These are phyloP conservation scores for Brachystomella parvula DNA, from an alignment of 1,140 invertebrate genomes.

Conservation along the genomic window DNA sequence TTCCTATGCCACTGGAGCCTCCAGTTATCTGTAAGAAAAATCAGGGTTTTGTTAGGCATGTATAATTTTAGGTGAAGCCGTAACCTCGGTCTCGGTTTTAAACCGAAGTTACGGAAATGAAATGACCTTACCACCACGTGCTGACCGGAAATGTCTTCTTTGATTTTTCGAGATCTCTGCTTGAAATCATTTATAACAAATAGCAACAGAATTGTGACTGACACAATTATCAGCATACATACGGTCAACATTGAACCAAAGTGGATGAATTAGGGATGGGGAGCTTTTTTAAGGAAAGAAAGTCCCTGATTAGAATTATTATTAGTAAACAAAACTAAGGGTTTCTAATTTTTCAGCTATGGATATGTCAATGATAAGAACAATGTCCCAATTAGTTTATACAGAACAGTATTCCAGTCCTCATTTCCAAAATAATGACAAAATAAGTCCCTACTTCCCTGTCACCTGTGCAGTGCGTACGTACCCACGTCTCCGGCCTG, in stretches of 20 bases:
- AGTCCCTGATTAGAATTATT: background rate
- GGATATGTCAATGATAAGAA: too few species aligned
- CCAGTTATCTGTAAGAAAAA: constrained; percentile 60
- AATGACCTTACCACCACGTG: constrained; percentile 23
- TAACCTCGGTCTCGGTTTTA: background rate
- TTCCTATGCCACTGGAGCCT: constrained; percentile 92
- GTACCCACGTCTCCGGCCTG: too few species aligned
- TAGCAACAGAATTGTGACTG: background rate
- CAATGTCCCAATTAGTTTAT: too few species aligned
- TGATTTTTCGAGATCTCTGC: background rate
- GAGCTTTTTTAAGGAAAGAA: background rate
- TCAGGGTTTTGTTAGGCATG: background rate
- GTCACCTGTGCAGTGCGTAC: too few species aligned
- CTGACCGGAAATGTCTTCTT: constrained; percentile 8
- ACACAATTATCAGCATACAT: background rate
- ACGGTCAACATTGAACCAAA: background rate
- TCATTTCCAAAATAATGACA: too few species aligned
- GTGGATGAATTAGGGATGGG: background rate
- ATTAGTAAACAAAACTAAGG: background rate
- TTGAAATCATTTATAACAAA: constrained; percentile 1
- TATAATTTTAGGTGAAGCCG: background rate
- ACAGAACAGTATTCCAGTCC: too few species aligned
- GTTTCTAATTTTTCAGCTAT: too few species aligned
- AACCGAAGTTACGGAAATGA: background rate
- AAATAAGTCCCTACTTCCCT: too few species aligned